phyloP scores from a whole-genome alignment of 2,888 invertebrate species.

The Sympetrum striolatum region DNA sequence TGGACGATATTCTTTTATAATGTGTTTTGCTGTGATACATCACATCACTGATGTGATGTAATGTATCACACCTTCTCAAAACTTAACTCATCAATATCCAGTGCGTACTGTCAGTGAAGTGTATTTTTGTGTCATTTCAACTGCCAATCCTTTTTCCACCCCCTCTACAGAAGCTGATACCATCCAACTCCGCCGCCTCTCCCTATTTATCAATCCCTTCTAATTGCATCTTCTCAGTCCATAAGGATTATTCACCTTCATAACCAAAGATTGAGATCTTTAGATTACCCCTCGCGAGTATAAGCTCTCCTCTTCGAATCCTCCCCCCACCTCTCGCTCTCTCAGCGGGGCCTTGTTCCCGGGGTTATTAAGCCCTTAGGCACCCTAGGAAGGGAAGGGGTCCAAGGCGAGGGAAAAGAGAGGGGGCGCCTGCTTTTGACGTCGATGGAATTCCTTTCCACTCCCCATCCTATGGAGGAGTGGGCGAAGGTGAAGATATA shows the following conservation, averaged over 20 bases:
- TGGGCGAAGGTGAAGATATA: neutral
- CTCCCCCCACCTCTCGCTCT: neutral
- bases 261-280: neutral
- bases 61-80: no score
- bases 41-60: no score
- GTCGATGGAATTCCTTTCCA: neutral
- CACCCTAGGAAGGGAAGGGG: neutral
- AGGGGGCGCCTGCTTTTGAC: neutral
- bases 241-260: neutral
- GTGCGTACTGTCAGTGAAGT: no score
- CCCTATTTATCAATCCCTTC: neutral
- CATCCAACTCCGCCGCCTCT: neutral
- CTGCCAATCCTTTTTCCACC: neutral
- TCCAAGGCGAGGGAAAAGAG: neutral
- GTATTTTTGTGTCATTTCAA: no score
- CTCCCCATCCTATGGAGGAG: neutral
- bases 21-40: no score
- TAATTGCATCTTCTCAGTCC: neutral
- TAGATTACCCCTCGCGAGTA: neutral
- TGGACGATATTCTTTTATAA: no score
- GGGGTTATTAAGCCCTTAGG: neutral
- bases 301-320: neutral
- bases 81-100: no score
- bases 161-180: neutral
- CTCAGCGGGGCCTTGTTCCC: neutral